These are phyloP conservation scores for Listrodromus nycthemerus DNA, from an alignment of 2,888 invertebrate species.

Conservation along the genomic window DNA sequence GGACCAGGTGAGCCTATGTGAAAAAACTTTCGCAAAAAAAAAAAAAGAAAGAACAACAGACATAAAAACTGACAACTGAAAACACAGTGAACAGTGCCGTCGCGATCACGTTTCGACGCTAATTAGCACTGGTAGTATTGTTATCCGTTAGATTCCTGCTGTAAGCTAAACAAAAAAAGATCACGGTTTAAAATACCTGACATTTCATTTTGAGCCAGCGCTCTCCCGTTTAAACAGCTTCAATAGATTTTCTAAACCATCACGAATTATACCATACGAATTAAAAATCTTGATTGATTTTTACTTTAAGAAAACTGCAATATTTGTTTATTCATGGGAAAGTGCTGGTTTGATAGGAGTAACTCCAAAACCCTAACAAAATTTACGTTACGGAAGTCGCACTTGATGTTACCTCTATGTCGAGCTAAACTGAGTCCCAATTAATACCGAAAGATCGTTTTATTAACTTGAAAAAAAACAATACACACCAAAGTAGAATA, in stretches of 20 bases:
- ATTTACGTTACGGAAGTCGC: slow-evolving; percentile 6
- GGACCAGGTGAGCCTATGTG: slow-evolving; percentile 90
- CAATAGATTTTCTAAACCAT: neutral
- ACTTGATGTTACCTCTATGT: slow-evolving; percentile 3
- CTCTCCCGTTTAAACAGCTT: neutral
- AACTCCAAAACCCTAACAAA: neutral
- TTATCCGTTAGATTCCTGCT: slow-evolving; percentile 15
- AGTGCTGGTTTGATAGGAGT: neutral
- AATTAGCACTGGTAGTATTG: slow-evolving; percentile 39
- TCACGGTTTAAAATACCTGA: neutral
- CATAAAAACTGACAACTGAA: slow-evolving; percentile 28
- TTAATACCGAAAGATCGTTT: slow-evolving; percentile 15
- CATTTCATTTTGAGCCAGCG: neutral
- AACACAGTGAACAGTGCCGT: slow-evolving; percentile 41
- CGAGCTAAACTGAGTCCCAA: slow-evolving; percentile 13
- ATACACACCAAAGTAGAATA: slow-evolving; percentile 28
- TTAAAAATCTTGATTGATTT: neutral
- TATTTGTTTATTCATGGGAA: neutral
- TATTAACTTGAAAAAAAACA: slow-evolving; percentile 6
- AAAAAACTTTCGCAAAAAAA: slow-evolving; percentile 63
- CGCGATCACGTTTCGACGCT: slow-evolving; percentile 40
- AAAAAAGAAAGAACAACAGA: slow-evolving; percentile 35
- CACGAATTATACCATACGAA: no score
- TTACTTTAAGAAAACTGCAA: neutral
- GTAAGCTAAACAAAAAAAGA: slow-evolving; percentile 23